phyloP scores from a whole-genome alignment of 1,140 invertebrate genomes.

The Drosophila ficusphila region DNA sequence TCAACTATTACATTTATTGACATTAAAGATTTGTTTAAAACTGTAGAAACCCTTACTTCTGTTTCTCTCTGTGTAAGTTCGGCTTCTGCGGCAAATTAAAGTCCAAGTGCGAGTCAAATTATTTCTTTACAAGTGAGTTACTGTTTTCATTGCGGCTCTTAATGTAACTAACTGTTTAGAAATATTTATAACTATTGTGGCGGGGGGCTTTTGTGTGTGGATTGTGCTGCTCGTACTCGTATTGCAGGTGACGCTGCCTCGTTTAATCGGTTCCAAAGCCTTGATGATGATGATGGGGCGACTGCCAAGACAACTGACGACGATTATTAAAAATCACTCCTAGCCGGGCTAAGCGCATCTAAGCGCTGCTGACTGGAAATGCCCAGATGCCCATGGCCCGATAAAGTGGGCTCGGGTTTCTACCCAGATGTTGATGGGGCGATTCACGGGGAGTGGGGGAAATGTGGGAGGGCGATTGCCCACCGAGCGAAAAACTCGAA shows the following conservation, averaged over 20 bases:
- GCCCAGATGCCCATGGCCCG: constrained; percentile 57
- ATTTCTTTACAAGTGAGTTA: constrained; percentile 82
- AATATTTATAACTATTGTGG: constrained; percentile 68
- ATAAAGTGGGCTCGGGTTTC: constrained; percentile 45
- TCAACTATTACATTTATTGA: too few species aligned
- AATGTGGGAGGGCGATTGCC: neutral
- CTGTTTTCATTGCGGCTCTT: constrained; percentile 81
- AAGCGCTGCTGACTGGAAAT: constrained; percentile 52
- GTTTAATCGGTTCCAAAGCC: constrained; percentile 59
- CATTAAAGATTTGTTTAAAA: too few species aligned
- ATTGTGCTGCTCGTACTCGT: neutral
- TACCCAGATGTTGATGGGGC: constrained; percentile 33
- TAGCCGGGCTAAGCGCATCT: constrained; percentile 74
- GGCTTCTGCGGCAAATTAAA: constrained; percentile 69
- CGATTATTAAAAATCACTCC: constrained; percentile 77
- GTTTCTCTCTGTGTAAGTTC: neutral
- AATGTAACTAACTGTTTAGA: constrained; percentile 83
- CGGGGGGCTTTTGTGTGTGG: neutral
- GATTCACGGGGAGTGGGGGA: neutral
- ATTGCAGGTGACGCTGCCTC: constrained; percentile 62
- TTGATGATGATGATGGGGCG: constrained; percentile 49
- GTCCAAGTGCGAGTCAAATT: constrained; percentile 82
- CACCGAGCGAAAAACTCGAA: constrained; percentile 2
- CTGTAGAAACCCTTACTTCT: neutral
- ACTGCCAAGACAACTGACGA: neutral